These are phyloP conservation scores for Conus ventricosus DNA, from an alignment of 1,140 invertebrate species.

Conservation along the genomic window DNA sequence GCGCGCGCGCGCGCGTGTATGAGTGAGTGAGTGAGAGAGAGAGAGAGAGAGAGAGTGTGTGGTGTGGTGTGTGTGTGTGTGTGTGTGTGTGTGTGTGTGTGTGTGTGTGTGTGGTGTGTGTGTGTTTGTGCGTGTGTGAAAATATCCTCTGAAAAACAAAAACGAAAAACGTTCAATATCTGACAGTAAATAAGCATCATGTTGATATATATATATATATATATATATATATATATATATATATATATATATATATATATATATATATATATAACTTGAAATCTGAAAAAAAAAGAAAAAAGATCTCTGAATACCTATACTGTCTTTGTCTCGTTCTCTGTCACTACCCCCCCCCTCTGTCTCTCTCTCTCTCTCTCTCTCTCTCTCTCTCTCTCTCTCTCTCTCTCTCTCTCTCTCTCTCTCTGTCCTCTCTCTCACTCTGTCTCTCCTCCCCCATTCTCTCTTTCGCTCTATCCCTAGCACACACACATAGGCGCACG, in stretches of 20 bases:
- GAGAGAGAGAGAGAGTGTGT: background rate
- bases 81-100: constrained; percentile 8
- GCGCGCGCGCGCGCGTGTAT: background rate
- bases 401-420: background rate
- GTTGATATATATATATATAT: no score
- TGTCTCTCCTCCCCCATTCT: no score
- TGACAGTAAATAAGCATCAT: no score
- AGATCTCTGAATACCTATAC: no score
- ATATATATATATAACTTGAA: background rate
- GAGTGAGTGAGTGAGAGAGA: background rate
- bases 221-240: no score
- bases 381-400: background rate
- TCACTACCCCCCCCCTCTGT: background rate
- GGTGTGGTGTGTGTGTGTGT: background rate
- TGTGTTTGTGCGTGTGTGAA: background rate
- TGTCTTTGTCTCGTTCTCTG: no score
- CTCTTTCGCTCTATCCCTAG: background rate
- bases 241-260: background rate
- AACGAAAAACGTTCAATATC: no score
- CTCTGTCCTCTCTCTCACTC: no score
- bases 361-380: background rate
- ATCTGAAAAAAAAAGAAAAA: no score
- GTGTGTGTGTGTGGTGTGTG: constrained; percentile 12
- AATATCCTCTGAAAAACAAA: no score
- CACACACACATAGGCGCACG: constrained; percentile 26